Conservation (phyloP, 2,797 vertebrate species). For the Molossus alvarezi region DNA sequence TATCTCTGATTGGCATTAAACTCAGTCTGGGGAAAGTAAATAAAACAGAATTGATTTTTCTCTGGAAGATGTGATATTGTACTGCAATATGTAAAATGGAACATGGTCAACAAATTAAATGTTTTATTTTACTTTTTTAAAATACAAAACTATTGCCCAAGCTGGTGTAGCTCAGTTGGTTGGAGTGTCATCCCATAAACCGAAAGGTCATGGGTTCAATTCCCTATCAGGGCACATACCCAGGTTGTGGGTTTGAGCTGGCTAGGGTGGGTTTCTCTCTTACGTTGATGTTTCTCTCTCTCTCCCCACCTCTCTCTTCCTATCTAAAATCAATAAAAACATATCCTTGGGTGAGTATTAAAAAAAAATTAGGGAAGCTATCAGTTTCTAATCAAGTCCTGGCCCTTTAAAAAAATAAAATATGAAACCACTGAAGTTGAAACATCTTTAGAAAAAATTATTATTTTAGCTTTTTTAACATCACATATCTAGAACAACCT, state of each 20-base stretch:
- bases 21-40: constrained; percentile 59
- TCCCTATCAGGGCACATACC: neutral
- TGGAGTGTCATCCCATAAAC: neutral
- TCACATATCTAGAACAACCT: constrained; percentile 10
- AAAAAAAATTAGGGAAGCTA: neutral
- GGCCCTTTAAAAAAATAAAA: neutral
- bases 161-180: neutral
- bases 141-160: neutral
- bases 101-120: constrained; percentile 53
- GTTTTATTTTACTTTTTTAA: constrained; percentile 54
- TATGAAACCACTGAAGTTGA: neutral
- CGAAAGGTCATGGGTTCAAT: neutral
- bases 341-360: neutral
- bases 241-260: neutral
- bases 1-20: constrained; percentile 69
- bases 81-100: constrained; percentile 40
- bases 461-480: constrained; percentile 45
- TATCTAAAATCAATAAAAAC: neutral
- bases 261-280: neutral
- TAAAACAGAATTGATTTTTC: constrained; percentile 70
- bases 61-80: neutral
- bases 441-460: constrained; percentile 43
- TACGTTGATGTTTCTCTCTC: neutral
- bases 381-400: neutral
- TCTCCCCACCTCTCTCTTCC: neutral